Evolutionary conservation across 1,140 invertebrate genomes (phyloP).

Genomic region (Diorhabda sublineata): DNA sequence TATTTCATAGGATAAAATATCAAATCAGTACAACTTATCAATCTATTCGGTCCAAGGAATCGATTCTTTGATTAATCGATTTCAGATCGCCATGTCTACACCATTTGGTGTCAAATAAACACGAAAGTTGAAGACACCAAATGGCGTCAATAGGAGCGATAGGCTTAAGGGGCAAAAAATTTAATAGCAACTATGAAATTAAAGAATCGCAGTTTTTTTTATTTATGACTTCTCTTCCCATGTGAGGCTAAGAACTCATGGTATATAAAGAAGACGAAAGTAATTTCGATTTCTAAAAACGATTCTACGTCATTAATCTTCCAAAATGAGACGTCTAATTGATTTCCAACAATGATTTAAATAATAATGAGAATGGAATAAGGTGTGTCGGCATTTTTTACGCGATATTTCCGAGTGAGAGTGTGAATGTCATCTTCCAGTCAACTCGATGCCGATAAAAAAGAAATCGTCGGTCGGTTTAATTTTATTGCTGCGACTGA

Average conservation of each 20-base stretch:
- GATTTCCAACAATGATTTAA: neutral
- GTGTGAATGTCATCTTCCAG: neutral
- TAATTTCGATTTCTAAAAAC: constrained; percentile 1
- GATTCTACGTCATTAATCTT: neutral
- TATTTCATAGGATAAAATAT: too few species aligned
- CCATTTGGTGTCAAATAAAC: too few species aligned
- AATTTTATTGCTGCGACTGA: neutral
- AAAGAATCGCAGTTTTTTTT: too few species aligned
- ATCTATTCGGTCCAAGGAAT: too few species aligned
- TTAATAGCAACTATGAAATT: too few species aligned
- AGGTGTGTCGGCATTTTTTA: neutral
- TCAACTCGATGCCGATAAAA: neutral
- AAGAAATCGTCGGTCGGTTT: neutral
- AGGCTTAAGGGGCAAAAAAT: too few species aligned
- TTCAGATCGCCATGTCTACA: too few species aligned
- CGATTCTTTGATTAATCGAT: too few species aligned
- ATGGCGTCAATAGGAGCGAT: too few species aligned
- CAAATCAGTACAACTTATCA: too few species aligned
- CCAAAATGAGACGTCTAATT: neutral
- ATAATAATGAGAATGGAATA: neutral
- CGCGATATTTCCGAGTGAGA: constrained; percentile 1
- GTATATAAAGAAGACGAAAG: neutral
- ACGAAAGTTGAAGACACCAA: too few species aligned
- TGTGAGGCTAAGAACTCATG: neutral
- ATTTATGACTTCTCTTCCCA: too few species aligned